A percentile compares a stretch with the other conserved stretches of the same genome.
Evolutionary conservation across 1,140 invertebrate species (phyloP).

Genomic region (Hylaeus anthracinus): DNA sequence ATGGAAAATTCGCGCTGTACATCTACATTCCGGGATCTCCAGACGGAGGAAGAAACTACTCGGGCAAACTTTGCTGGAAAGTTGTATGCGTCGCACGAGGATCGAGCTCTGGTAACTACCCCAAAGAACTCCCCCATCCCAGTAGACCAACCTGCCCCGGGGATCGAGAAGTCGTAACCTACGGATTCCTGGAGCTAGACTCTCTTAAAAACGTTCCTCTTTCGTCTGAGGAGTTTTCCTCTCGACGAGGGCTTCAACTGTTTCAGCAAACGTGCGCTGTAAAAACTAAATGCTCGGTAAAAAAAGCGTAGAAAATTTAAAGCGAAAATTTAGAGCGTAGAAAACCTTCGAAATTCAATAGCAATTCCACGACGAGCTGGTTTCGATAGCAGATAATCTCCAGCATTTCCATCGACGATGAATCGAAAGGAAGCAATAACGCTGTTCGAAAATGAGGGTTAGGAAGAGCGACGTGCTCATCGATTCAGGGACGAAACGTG

Average conservation of each 20-base stretch:
- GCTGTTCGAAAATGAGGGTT: neutral
- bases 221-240: neutral
- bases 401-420: no score
- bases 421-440: no score
- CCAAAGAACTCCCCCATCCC: neutral
- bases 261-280: neutral
- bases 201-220: neutral
- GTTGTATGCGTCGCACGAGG: conserved; percentile 15
- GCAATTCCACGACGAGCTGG: no score
- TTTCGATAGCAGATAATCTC: no score
- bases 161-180: conserved; percentile 41
- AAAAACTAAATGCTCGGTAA: neutral
- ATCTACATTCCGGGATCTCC: conserved; percentile 38
- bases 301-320: no score
- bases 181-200: neutral
- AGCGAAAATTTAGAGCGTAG: no score
- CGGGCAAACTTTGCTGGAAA: conserved; percentile 27
- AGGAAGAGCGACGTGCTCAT: neutral
- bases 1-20: conserved; percentile 45
- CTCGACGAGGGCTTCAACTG: neutral
- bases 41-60: conserved; percentile 50
- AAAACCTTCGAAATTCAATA: no score
- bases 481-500: neutral
- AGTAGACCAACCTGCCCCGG: neutral
- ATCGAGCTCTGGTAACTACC: conserved; percentile 39